Evolutionary conservation across 2,797 vertebrate species (phyloP).

Genomic region (Dipus sagitta): DNA sequence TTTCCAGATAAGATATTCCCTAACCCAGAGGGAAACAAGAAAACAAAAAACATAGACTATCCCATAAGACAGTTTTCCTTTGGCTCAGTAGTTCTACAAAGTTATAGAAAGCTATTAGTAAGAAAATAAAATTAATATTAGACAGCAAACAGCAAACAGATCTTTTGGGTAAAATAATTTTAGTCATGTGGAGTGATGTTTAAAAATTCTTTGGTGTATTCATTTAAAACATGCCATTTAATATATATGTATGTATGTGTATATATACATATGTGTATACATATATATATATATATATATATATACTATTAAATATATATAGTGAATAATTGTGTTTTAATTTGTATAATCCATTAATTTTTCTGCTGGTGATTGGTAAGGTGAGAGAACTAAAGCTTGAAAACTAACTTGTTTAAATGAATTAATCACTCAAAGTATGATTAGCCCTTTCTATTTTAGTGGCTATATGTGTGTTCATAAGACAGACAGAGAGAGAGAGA

Average conservation of each 20-base stretch:
- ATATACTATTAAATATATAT: no score
- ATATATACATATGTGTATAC: no score
- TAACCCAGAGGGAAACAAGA: not conserved
- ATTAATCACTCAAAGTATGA: slow-evolving; percentile 45
- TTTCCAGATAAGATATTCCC: slow-evolving; percentile 8
- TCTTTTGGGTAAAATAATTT: slow-evolving; percentile 42
- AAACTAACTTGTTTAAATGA: slow-evolving; percentile 31
- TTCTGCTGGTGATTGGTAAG: not conserved
- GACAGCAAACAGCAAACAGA: not conserved
- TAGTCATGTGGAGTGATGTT: not conserved
- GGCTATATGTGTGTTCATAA: not conserved
- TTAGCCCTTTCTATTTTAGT: slow-evolving; percentile 16
- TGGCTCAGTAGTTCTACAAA: not conserved
- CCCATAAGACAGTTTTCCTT: not conserved
- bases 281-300: no score
- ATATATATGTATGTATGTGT: no score
- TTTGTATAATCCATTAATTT: slow-evolving; percentile 4
- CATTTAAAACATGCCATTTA: no score
- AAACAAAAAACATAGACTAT: not conserved
- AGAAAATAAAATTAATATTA: slow-evolving; percentile 36
- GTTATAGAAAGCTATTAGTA: slow-evolving; percentile 39
- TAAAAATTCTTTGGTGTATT: no score
- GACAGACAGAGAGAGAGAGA: no score
- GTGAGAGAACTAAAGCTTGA: slow-evolving; percentile 37
- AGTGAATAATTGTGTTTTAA: not conserved